These are phyloP conservation scores for Alloplasta piceator DNA, from an alignment of 2,888 invertebrate species.

Conservation along the genomic window DNA sequence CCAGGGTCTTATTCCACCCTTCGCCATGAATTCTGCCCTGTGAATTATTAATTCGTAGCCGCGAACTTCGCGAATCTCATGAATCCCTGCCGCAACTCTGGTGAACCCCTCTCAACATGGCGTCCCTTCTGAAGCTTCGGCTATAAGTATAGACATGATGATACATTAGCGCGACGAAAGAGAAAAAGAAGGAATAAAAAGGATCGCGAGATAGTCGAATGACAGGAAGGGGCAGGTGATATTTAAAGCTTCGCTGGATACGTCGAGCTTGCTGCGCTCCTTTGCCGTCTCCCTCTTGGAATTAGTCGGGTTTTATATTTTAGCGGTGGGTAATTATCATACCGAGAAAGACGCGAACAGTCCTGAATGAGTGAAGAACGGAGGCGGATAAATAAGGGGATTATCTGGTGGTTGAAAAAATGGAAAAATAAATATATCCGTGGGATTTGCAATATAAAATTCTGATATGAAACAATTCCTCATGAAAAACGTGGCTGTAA, in stretches of 20 bases:
- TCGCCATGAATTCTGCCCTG: conserved; percentile 6
- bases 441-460: no score
- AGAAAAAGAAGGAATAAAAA: conserved; percentile 14
- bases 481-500: no score
- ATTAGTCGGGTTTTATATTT: conserved; percentile 64
- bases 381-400: conserved; percentile 42
- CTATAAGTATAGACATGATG: neutral
- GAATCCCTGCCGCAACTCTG: conserved; percentile 25
- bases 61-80: conserved; percentile 6
- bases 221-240: conserved; percentile 66
- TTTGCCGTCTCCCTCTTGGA: conserved; percentile 42
- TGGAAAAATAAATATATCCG: neutral
- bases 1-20: conserved; percentile 9
- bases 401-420: conserved; percentile 13
- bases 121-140: neutral
- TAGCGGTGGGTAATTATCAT: conserved; percentile 65
- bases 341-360: conserved; percentile 28
- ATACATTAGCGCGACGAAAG: neutral
- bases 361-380: conserved; percentile 54
- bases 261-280: conserved; percentile 6
- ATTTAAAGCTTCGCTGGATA: conserved; percentile 55
- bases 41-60: conserved; percentile 42
- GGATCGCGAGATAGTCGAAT: conserved; percentile 57
- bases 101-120: neutral
- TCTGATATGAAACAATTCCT: no score